Evolutionary conservation across 2,797 vertebrate species (phyloP), one percentile per base, ranked within the genome.

Genomic region (Diceros bicornis): DNA sequence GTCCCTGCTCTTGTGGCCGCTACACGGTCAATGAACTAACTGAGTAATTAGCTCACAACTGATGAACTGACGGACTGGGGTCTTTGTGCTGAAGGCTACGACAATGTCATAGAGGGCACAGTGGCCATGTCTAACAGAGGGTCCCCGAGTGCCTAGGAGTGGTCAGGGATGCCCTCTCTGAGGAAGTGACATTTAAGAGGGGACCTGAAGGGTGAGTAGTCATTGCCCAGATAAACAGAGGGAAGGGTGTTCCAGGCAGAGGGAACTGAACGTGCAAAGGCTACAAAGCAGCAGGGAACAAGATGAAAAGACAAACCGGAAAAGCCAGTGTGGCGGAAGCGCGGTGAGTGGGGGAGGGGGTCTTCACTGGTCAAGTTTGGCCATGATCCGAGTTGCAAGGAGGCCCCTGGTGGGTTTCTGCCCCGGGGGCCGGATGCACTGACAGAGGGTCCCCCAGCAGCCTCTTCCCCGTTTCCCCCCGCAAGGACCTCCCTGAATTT

Each of bases 311-410:
- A 61, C 12, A 47, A 32, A 25, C 79, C 18, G 1, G 6, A 37
- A 71, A 71, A 47, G 10, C 27, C 14, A 47, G 37, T 1, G 1
- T 1, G n/a, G n/a, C n/a, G 7, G 37, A 32, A 89, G 37, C 9
- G 4, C 4, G 37, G 34, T 11, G 17, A 13, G 18, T 6, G 14
- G 0, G 21, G 37, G 52, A 2, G 2, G 0, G 62, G 14, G 20
- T 29, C 50, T 32, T 89, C 37, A 12, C 57, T 17, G 6, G 69
- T 14, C 12, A 68, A n/a, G 8, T 23, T 3, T 77, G 50, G 78
- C 21, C 13, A 2, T 18, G 47, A 59, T 64, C 0, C 17, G 23
- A 3, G 62, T 44, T 41, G 20, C 59, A 4, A 6, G 3, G 9
- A 57, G 17, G 18, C 47, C 37, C 79, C 6, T 1, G 47, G 47